phyloP scores from a whole-genome alignment of 2,888 invertebrate species.

The Dilophus febrilis region DNA sequence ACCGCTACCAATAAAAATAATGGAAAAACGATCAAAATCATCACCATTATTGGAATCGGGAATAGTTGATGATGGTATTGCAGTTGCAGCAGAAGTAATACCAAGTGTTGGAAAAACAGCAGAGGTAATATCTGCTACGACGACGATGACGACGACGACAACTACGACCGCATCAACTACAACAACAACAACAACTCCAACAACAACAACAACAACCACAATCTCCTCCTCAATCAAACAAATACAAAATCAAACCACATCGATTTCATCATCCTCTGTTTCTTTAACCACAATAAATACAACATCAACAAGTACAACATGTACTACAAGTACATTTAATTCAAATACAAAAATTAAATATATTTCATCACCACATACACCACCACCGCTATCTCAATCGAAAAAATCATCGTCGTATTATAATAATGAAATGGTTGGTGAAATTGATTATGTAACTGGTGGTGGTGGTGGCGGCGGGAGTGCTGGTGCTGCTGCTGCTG shows the following conservation, averaged over 20 bases:
- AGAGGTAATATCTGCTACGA: conserved; percentile 4
- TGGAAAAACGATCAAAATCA: no score
- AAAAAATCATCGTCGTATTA: conserved; percentile 10
- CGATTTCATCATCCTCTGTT: background rate
- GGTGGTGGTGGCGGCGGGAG: background rate
- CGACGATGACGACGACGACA: conserved; percentile 1
- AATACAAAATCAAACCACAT: background rate
- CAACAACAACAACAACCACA: background rate
- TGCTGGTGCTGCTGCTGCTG: background rate
- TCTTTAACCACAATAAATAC: conserved; percentile 1
- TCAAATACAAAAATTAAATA: conserved; percentile 7
- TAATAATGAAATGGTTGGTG: conserved; percentile 11
- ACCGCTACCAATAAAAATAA: no score
- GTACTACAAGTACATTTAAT: background rate
- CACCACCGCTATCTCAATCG: conserved; percentile 22
- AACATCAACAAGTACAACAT: background rate
- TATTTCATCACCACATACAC: conserved; percentile 27
- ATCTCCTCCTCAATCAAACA: no score
- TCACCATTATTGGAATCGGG: no score
- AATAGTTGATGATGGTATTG: no score
- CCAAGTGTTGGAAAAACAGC: conserved; percentile 4
- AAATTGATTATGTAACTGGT: no score
- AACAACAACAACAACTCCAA: no score
- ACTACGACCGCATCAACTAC: background rate
- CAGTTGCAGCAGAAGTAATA: no score